Conservation (phyloP, 2,797 vertebrate genomes). For the Limnodromus scolopaceus region DNA sequence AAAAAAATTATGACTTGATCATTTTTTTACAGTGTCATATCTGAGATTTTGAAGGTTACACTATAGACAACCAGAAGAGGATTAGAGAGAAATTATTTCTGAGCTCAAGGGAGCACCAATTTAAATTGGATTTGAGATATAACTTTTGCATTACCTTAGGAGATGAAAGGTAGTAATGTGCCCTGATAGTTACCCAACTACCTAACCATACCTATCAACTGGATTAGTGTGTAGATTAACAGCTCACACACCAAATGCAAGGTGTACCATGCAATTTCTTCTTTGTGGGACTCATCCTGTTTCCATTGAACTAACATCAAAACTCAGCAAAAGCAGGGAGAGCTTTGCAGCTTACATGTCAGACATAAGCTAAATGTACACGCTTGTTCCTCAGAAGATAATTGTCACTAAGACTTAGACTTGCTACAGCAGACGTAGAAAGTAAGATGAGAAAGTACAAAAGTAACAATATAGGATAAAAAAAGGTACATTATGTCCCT, state of each 20-base stretch:
- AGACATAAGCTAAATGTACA: neutral
- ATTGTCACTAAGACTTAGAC: neutral
- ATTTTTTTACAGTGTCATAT: slow-evolving; percentile 27
- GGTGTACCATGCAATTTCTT: neutral
- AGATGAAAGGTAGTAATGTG: slow-evolving; percentile 10
- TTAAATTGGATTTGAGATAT: slow-evolving; percentile 66
- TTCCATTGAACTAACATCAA: neutral
- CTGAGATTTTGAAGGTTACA: slow-evolving; percentile 57
- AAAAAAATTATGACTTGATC: slow-evolving; percentile 38
- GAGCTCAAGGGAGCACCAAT: slow-evolving; percentile 54
- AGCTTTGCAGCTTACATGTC: neutral
- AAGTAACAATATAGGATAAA: neutral
- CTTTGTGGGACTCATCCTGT: neutral
- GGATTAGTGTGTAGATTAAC: slow-evolving; percentile 20
- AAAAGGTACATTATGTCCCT: neutral
- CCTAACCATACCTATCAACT: slow-evolving; percentile 12
- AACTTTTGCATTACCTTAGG: slow-evolving; percentile 52
- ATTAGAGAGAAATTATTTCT: slow-evolving; percentile 71
- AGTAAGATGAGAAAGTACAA: neutral
- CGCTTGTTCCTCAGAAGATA: neutral
- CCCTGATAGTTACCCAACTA: slow-evolving; percentile 12
- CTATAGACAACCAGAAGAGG: slow-evolving; percentile 41
- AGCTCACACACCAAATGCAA: neutral
- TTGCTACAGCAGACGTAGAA: neutral
- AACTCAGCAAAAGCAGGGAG: neutral